These are phyloP conservation scores for Akabosia matsudoensis DNA, from an alignment of 1,140 invertebrate genomes.

Conservation along the genomic window DNA sequence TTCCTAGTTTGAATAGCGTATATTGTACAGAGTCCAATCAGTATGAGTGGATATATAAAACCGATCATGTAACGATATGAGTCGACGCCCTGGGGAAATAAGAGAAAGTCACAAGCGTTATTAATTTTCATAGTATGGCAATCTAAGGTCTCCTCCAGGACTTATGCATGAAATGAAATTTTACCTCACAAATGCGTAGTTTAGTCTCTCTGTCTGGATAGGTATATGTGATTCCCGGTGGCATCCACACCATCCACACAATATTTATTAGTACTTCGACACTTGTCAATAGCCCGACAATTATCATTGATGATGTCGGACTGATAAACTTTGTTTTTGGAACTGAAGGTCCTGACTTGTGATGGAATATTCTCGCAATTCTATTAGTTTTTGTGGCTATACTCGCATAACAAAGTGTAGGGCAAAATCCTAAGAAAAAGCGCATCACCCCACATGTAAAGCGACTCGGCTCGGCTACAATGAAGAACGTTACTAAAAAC, in stretches of 20 bases:
- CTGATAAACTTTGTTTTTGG: slow-evolving; percentile 51
- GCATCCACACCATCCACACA: slow-evolving; percentile 55
- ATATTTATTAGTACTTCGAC: slow-evolving; percentile 58
- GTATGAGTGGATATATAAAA: slow-evolving; percentile 58
- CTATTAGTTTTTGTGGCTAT: slow-evolving; percentile 61
- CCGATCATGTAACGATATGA: slow-evolving; percentile 56
- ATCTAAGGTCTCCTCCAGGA: no score
- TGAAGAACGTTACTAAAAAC: slow-evolving; percentile 59
- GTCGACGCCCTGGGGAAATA: slow-evolving; percentile 57
- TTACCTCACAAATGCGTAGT: slow-evolving; percentile 49
- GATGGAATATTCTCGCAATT: slow-evolving; percentile 60
- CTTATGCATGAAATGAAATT: no score
- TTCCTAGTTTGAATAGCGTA: slow-evolving; percentile 72
- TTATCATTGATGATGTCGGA: slow-evolving; percentile 54
- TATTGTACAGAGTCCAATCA: slow-evolving; percentile 63
- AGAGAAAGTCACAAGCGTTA: no score
- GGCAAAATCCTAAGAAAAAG: slow-evolving; percentile 58
- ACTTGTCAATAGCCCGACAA: slow-evolving; percentile 56
- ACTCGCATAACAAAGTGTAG: slow-evolving; percentile 60
- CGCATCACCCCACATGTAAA: slow-evolving; percentile 57
- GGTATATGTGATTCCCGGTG: slow-evolving; percentile 52
- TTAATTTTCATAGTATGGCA: no score
- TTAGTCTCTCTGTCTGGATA: slow-evolving; percentile 53
- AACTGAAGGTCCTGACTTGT: slow-evolving; percentile 46
- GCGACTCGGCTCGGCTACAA: slow-evolving; percentile 55